Percentiles rank a stretch among this genome's conserved stretches.
phyloP scores from a whole-genome alignment of 2,888 invertebrate genomes.

The Rhaphigaster nebulosa region DNA sequence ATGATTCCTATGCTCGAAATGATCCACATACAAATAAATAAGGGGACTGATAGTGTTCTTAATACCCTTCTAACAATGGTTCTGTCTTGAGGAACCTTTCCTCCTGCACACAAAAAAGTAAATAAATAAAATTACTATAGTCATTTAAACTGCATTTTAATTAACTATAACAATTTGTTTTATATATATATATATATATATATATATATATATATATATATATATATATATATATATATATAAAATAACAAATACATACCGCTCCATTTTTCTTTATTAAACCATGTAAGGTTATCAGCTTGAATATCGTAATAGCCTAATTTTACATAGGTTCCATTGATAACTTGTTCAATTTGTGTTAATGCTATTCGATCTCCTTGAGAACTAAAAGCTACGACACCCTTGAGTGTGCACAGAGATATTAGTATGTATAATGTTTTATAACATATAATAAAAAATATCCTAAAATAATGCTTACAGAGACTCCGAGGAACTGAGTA shows the following conservation, averaged over 20 bases:
- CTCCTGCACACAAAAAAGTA: slow-evolving; percentile 72
- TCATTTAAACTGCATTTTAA: too few species aligned
- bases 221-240: too few species aligned
- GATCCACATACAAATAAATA: slow-evolving; percentile 94
- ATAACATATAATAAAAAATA: neutral
- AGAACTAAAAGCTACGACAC: slow-evolving; percentile 97
- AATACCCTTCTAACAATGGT: slow-evolving; percentile 89
- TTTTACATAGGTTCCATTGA: slow-evolving; percentile 93
- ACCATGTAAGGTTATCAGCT: slow-evolving; percentile 95
- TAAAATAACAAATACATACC: slow-evolving; percentile 72
- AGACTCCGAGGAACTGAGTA: slow-evolving; percentile 97
- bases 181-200: too few species aligned
- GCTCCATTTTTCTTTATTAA: slow-evolving; percentile 90
- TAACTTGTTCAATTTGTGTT: slow-evolving; percentile 98
- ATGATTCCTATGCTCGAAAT: slow-evolving; percentile 91
- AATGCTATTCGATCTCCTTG: slow-evolving; percentile 98
- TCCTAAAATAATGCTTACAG: slow-evolving; percentile 78
- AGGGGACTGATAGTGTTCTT: slow-evolving; percentile 87
- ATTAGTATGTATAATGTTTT: neutral
- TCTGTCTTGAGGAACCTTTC: slow-evolving; percentile 93
- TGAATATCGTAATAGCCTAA: slow-evolving; percentile 97
- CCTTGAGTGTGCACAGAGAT: slow-evolving; percentile 74
- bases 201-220: too few species aligned
- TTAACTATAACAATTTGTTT: too few species aligned
- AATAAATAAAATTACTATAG: neutral